Base-by-base conservation (phyloP, 2,888 invertebrate species). In the Catocala nupta region DNA sequence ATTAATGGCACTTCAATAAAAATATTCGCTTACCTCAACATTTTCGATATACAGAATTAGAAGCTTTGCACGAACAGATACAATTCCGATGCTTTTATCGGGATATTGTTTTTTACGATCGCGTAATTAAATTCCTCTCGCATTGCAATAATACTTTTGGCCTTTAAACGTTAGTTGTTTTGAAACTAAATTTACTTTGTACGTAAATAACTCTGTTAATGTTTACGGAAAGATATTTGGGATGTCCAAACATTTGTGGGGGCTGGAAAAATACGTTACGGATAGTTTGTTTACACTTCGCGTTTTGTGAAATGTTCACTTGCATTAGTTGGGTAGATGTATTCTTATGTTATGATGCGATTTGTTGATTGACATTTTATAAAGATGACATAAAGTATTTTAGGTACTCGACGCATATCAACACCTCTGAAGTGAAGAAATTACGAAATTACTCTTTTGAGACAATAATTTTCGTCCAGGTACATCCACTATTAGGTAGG, bases 141-240 rank as follows among this genome's bases (percentile, higher is more conserved):
- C 4, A 5, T 55, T 16, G 42, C 13, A 50, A 11, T 47, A 51
- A 50, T 36, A 34, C 43, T 44, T 55, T 33, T 7, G 7, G 34
- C 42, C n/a, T 43, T 51, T 51, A 36, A 48, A 51, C 45, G 34
- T 25, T 7, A 48, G 39, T 47, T 47, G 45, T 62, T 34, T 43
- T 12, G 10, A 49, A 47, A 47, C 51, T 12, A 36, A 45, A 50
- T 50, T 12, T 50, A 50, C 47, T 36, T 5, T 8, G 5, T 45
- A 45, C 51, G 25, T 5, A 59, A 57, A 60, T 39, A 65, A 43
- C 34, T 43, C 8, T 34, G 12, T 44, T 57, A n/a, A 51, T 78
- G 61, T 70, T 75, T 73, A 71, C 62, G 52, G 54, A 71, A 68
- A 59, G 48, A 63, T 48, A 45, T 66, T 63, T 55, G 33, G 13